Percentiles rank a stretch among this genome's conserved stretches.
These are phyloP conservation scores for Poecilia velifera DNA, from an alignment of 2,797 vertebrate genomes.

Conservation along the genomic window DNA sequence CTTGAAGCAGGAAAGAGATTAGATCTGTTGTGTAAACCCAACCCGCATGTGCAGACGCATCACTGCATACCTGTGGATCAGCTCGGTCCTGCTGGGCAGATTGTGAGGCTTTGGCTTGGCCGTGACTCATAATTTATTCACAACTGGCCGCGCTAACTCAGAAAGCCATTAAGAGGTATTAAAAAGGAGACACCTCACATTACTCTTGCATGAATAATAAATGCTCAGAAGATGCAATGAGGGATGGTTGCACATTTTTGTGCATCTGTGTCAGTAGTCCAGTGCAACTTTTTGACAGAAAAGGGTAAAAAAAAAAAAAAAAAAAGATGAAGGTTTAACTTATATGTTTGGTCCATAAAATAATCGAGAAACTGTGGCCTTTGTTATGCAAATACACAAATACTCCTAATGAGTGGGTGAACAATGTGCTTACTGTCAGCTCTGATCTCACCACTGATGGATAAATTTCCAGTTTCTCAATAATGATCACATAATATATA, in stretches of 20 bases:
- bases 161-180: constrained; percentile 81
- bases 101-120: constrained; percentile 53
- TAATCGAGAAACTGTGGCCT: neutral
- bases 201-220: constrained; percentile 78
- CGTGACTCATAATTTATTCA: constrained; percentile 78
- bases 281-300: neutral
- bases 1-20: neutral
- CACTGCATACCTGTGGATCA: constrained; percentile 51
- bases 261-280: constrained; percentile 17
- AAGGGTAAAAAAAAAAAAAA: too few species aligned
- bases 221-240: constrained; percentile 63
- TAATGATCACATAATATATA: constrained; percentile 56
- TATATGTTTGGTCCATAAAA: neutral
- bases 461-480: constrained; percentile 53
- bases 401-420: neutral
- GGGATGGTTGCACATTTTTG: constrained; percentile 14
- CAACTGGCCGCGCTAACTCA: constrained; percentile 72
- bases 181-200: constrained; percentile 79
- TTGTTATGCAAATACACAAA: neutral
- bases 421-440: constrained; percentile 44
- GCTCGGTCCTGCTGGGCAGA: constrained; percentile 29
- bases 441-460: constrained; percentile 60
- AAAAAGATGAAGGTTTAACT: neutral
- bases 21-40: neutral
- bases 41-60: constrained; percentile 5